phyloP scores from a whole-genome alignment of 1,140 invertebrate genomes.

The Bombyx mandarina region DNA sequence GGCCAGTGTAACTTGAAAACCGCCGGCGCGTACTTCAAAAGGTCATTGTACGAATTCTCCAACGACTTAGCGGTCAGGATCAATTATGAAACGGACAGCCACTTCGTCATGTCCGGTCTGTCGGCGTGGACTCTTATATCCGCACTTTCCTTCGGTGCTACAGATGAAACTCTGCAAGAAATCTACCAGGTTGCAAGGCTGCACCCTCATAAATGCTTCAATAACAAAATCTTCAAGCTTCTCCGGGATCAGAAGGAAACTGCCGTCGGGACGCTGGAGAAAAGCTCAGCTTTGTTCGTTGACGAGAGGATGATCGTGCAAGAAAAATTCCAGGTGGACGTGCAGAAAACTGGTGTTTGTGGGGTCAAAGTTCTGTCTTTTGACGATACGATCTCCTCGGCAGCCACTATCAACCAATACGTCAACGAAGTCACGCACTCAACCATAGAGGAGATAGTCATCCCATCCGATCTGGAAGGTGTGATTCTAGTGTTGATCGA shows the following conservation, averaged over 20 bases:
- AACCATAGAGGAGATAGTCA: slow-evolving; percentile 35
- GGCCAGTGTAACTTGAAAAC: slow-evolving; percentile 31
- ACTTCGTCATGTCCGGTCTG: slow-evolving; percentile 58
- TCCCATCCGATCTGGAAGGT: slow-evolving; percentile 50
- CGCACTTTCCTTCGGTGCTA: slow-evolving; percentile 56
- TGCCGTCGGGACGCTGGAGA: slow-evolving; percentile 21
- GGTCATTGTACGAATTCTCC: slow-evolving; percentile 44
- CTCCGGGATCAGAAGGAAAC: slow-evolving; percentile 10
- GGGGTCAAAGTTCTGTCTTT: slow-evolving; percentile 26
- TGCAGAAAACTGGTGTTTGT: slow-evolving; percentile 20
- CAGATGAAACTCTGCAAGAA: slow-evolving; percentile 46
- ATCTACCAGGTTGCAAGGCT: slow-evolving; percentile 44
- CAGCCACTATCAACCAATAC: slow-evolving; percentile 35
- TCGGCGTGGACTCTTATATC: slow-evolving; percentile 65
- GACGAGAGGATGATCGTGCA: slow-evolving; percentile 21
- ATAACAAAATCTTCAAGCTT: slow-evolving; percentile 37
- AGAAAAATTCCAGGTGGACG: slow-evolving; percentile 18
- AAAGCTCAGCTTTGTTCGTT: slow-evolving; percentile 30
- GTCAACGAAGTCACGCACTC: slow-evolving; percentile 35
- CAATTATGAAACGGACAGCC: slow-evolving; percentile 45
- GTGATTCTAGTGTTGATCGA: slow-evolving; percentile 77
- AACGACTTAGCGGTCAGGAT: slow-evolving; percentile 31
- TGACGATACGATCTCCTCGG: slow-evolving; percentile 16
- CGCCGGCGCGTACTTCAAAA: slow-evolving; percentile 24
- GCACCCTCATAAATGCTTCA: slow-evolving; percentile 44